phyloP scores from a whole-genome alignment of 1,140 invertebrate genomes.

The Drosophila suzukii region DNA sequence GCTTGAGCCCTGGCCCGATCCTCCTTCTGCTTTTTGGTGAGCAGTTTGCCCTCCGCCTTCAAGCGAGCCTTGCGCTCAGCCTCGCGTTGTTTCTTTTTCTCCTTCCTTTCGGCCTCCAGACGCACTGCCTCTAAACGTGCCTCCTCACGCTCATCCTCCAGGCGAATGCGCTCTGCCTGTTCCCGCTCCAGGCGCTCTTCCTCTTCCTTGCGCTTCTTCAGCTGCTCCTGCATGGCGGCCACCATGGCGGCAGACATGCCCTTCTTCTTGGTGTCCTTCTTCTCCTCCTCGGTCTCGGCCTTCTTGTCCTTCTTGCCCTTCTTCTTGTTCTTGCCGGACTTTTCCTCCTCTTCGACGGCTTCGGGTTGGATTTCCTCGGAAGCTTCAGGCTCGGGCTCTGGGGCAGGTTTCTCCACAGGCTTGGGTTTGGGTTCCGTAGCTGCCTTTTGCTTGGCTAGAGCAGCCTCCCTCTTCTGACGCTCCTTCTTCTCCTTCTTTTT shows the following conservation, averaged over 20 bases:
- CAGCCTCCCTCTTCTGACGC: slow-evolving; percentile 90
- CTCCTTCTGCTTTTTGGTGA: slow-evolving; percentile 96
- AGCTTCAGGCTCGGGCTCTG: slow-evolving; percentile 83
- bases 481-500: slow-evolving; percentile 96
- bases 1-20: slow-evolving; percentile 94
- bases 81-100: slow-evolving; percentile 97
- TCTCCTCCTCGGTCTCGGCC: slow-evolving; percentile 86
- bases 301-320: slow-evolving; percentile 86
- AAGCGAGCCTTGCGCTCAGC: slow-evolving; percentile 96
- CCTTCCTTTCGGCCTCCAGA: slow-evolving; percentile 94
- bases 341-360: slow-evolving; percentile 80
- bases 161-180: slow-evolving; percentile 91
- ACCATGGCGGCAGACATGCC: slow-evolving; percentile 91
- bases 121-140: slow-evolving; percentile 90
- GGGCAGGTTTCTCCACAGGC: slow-evolving; percentile 57
- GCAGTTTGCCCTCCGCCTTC: slow-evolving; percentile 97
- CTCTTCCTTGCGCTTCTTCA: slow-evolving; percentile 95
- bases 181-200: slow-evolving; percentile 91
- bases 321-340: slow-evolving; percentile 86
- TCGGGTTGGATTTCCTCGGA: slow-evolving; percentile 84
- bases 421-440: slow-evolving; percentile 86
- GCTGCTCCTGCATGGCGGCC: slow-evolving; percentile 94
- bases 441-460: slow-evolving; percentile 81
- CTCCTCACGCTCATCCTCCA: slow-evolving; percentile 90
- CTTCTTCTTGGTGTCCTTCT: slow-evolving; percentile 85